These are phyloP conservation scores for Dyspetes luteomarginatus DNA, from an alignment of 2,888 invertebrate species.

Conservation along the genomic window DNA sequence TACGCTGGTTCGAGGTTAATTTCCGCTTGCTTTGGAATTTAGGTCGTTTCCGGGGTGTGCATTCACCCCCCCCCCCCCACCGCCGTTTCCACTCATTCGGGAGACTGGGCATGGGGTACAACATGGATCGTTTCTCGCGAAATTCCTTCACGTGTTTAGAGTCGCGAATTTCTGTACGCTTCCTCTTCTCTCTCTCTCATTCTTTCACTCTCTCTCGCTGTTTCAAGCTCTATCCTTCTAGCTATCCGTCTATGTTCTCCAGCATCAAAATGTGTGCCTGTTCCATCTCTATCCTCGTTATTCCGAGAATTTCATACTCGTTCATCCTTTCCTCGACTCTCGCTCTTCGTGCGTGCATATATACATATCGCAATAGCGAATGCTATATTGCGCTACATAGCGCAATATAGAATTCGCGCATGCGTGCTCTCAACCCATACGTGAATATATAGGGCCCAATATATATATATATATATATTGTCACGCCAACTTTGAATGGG, in stretches of 20 bases:
- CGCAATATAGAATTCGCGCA: conserved; percentile 27
- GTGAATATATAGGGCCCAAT: no score
- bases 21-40: conserved; percentile 69
- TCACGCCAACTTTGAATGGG: no score
- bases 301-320: conserved; percentile 56
- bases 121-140: conserved; percentile 47
- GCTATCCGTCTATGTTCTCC: conserved; percentile 19
- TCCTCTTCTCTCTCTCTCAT: conserved; percentile 18
- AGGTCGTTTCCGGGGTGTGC: conserved; percentile 64
- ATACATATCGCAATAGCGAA: conserved; percentile 44
- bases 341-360: conserved; percentile 42
- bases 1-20: conserved; percentile 66
- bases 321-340: conserved; percentile 34
- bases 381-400: conserved; percentile 8
- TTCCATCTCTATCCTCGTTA: conserved; percentile 43
- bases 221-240: conserved; percentile 4
- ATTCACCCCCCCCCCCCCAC: conserved; percentile 36
- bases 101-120: conserved; percentile 31
- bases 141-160: conserved; percentile 66
- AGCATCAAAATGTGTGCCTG: conserved; percentile 29
- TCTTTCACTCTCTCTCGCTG: not conserved
- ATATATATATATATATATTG: no score
- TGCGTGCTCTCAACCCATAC: no score
- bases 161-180: conserved; percentile 65
- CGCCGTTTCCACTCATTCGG: not conserved